Percentiles rank a stretch among this genome's conserved stretches.
Conservation (phyloP, 2,888 invertebrate genomes). For the Chalcis sispes region DNA sequence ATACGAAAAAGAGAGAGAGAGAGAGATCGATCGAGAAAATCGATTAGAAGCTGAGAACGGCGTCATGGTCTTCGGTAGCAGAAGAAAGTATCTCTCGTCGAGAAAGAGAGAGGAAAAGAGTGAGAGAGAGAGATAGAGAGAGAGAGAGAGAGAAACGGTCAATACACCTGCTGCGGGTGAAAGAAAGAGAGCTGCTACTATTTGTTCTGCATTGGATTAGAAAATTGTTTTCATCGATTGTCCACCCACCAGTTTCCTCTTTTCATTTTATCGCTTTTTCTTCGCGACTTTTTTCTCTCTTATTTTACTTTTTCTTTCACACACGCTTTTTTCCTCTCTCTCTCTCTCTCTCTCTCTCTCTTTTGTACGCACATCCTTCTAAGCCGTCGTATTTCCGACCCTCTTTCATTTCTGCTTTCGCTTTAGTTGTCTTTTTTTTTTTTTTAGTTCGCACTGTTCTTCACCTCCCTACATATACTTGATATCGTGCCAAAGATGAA, state of each 20-base stretch:
- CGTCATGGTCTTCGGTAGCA: slow-evolving; percentile 4
- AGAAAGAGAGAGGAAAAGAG: slow-evolving; percentile 55
- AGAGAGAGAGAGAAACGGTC: slow-evolving; percentile 55
- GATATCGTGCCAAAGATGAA: slow-evolving; percentile 65
- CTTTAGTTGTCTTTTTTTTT: slow-evolving; percentile 18
- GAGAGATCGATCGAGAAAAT: slow-evolving; percentile 56
- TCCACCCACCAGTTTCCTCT: slow-evolving; percentile 52
- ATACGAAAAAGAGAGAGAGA: too few species aligned
- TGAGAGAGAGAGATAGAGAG: too few species aligned
- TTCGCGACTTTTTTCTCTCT: background rate
- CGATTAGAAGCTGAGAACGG: slow-evolving; percentile 42
- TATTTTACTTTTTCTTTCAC: background rate
- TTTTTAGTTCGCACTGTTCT: slow-evolving; percentile 30
- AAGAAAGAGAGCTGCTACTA: background rate
- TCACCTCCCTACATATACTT: slow-evolving; percentile 57
- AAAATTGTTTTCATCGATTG: slow-evolving; percentile 67
- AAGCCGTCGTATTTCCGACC: background rate
- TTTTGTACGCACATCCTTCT: too few species aligned
- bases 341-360: too few species aligned
- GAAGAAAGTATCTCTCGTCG: slow-evolving; percentile 52
- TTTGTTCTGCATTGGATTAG: slow-evolving; percentile 61
- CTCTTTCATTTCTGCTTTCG: background rate
- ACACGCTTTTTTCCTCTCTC: background rate
- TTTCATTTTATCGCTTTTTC: slow-evolving; percentile 11
- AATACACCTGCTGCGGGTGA: slow-evolving; percentile 52